Conservation (phyloP, 2,113 vertebrate species). For the Labeo rohita region DNA sequence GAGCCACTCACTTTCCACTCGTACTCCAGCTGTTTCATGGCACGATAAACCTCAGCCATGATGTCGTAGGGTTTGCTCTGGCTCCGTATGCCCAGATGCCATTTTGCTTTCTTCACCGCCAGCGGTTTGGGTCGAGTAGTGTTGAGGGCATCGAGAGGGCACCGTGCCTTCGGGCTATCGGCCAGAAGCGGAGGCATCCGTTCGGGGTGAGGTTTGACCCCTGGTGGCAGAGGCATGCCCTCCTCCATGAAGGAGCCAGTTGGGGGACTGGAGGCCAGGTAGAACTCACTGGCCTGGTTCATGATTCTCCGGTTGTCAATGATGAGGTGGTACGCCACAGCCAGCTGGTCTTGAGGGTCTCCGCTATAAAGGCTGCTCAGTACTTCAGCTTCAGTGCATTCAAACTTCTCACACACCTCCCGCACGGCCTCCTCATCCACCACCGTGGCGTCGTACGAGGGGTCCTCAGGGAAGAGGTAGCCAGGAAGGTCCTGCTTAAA, state of each 20-base stretch:
- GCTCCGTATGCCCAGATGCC: conserved; percentile 97
- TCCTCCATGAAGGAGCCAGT: conserved; percentile 96
- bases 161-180: conserved; percentile 93
- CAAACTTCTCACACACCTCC: conserved; percentile 98
- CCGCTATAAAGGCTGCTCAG: conserved; percentile 93
- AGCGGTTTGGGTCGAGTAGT: conserved; percentile 94
- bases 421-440: conserved; percentile 93
- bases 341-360: conserved; percentile 96
- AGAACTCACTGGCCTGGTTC: conserved; percentile 99
- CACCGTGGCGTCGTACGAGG: conserved; percentile 89
- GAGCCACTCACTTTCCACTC: conserved; percentile 90
- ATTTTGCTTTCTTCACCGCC: conserved; percentile 97
- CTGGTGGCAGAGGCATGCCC: conserved; percentile 87
- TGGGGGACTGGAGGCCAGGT: conserved; percentile 95
- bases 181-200: conserved; percentile 93
- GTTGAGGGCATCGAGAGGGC: conserved; percentile 94
- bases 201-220: conserved; percentile 94
- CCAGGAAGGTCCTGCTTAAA: conserved; percentile 95
- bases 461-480: conserved; percentile 97
- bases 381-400: conserved; percentile 92
- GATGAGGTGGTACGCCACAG: conserved; percentile 95
- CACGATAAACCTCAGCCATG: conserved; percentile 97
- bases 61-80: conserved; percentile 97
- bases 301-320: conserved; percentile 98
- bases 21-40: conserved; percentile 93